A percentile compares a stretch with the other conserved stretches of the same genome.
Evolutionary conservation across 2,113 vertebrate species (phyloP).

Genomic region (Neoarius graeffei): DNA sequence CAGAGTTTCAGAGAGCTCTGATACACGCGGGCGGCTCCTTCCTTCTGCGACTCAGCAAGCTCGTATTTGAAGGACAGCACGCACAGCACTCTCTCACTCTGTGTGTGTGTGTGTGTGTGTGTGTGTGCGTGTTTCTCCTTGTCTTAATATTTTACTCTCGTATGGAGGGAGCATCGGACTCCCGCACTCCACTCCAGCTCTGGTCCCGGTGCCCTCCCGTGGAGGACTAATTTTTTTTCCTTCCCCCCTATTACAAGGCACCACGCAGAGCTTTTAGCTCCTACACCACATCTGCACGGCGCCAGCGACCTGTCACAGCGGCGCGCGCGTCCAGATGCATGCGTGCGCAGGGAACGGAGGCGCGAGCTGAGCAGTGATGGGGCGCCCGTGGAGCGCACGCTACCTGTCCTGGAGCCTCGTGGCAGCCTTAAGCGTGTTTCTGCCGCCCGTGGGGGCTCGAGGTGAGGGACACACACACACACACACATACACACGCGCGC

Average conservation of each 20-base stretch:
- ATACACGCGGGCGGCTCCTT: conserved; percentile 22
- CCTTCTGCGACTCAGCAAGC: neutral
- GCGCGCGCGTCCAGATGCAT: conserved; percentile 16
- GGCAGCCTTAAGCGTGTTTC: conserved; percentile 56
- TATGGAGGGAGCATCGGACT: neutral
- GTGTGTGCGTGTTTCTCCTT: neutral
- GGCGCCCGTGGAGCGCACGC: conserved; percentile 66
- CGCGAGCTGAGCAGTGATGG: conserved; percentile 63
- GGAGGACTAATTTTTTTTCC: neutral
- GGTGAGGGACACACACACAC: conserved; percentile 57
- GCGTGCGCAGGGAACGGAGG: conserved; percentile 54
- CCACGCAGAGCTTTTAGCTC: neutral
- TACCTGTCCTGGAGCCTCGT: conserved; percentile 64
- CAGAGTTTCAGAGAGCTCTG: conserved; percentile 28
- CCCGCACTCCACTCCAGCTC: neutral
- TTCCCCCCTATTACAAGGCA: neutral
- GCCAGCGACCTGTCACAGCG: conserved; percentile 46
- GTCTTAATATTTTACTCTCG: neutral
- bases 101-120: neutral
- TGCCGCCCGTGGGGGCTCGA: conserved; percentile 57
- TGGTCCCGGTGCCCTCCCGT: neutral
- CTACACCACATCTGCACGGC: neutral
- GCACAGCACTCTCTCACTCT: neutral
- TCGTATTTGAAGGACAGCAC: conserved; percentile 1
- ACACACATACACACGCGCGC: neutral